These are phyloP conservation scores for Drosophila ambigua DNA, from an alignment of 1,140 invertebrate species.

Conservation along the genomic window DNA sequence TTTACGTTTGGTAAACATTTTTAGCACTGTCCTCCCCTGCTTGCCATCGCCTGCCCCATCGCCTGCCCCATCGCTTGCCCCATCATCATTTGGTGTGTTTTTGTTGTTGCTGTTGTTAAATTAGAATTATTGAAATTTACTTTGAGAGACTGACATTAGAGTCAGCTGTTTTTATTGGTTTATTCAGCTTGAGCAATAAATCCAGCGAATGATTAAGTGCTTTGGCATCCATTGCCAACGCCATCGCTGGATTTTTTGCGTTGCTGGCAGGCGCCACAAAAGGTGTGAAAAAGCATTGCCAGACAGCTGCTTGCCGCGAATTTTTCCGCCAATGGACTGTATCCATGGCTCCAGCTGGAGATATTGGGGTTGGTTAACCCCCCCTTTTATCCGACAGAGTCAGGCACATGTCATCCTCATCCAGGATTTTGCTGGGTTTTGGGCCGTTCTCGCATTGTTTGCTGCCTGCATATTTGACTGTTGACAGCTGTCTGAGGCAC, in stretches of 20 bases:
- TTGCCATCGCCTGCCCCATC: not conserved
- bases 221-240: conserved; percentile 12
- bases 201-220: conserved; percentile 44
- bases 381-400: not conserved
- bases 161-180: conserved; percentile 72
- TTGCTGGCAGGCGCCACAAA: conserved; percentile 14
- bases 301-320: conserved; percentile 6
- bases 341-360: not conserved
- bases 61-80: not conserved
- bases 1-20: conserved; percentile 73
- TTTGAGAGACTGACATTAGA: conserved; percentile 55
- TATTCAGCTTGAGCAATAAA: conserved; percentile 65
- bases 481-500: conserved; percentile 64
- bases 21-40: conserved; percentile 1
- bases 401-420: conserved; percentile 42
- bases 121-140: conserved; percentile 80
- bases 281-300: conserved; percentile 36
- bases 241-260: not conserved
- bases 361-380: conserved; percentile 6
- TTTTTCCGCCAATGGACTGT: conserved; percentile 8
- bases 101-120: conserved; percentile 53
- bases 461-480: conserved; percentile 68
- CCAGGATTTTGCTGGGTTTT: conserved; percentile 25
- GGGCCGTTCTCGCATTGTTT: conserved; percentile 29
- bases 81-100: conserved; percentile 42